Evolutionary conservation across 1,140 invertebrate genomes (phyloP), one percentile per base, ranked within the genome.

Genomic region (Oppia nitens): DNA sequence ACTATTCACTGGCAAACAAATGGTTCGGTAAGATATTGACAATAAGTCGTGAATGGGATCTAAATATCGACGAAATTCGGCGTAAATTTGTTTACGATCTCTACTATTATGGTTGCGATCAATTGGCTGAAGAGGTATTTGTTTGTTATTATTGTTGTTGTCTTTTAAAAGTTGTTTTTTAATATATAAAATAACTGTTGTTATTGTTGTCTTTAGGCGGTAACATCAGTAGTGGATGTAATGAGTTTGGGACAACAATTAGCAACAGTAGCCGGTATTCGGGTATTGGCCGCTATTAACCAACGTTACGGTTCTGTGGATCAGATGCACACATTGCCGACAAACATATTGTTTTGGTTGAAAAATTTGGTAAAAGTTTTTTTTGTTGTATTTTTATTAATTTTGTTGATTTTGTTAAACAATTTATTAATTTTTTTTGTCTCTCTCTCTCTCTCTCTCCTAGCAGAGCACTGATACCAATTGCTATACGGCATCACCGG

Each of bases 11-110:
- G 23, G 59, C 62, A 2, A 65, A 62, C 40, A 59, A 55, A 32
- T 63, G 61, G 61, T 62, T 67, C 86, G 83, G 79, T 83, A 85
- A 72, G 70, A 78, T 65, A 79, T 80, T 81, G 48, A 75, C 74
- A 21, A 70, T 94, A 24, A 83, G 84, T 0, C 77, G 80, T 47
- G 78, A 84, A 53, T 93, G 90, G 87, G 78, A 80, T 59, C 70
- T 92, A 28, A 81, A 87, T 68, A 74, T 77, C 21, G 84, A 88
- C 65, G 76, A 79, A 62, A 71, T 93, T 32, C 78, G 80, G 63
- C 76, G 82, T 64, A 82, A 86, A 71, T 81, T 88, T 74, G 78
- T 85, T 49, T 78, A 79, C 64, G 79, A 86, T 65, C 72, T 89
- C 17, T 89, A 87, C 68, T 76, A 77, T 1, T 78, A 78, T 67